Percentiles rank a stretch among this genome's conserved stretches.
phyloP scores from a whole-genome alignment of 2,113 vertebrate species.

The Mesembrinibis cayennensis region DNA sequence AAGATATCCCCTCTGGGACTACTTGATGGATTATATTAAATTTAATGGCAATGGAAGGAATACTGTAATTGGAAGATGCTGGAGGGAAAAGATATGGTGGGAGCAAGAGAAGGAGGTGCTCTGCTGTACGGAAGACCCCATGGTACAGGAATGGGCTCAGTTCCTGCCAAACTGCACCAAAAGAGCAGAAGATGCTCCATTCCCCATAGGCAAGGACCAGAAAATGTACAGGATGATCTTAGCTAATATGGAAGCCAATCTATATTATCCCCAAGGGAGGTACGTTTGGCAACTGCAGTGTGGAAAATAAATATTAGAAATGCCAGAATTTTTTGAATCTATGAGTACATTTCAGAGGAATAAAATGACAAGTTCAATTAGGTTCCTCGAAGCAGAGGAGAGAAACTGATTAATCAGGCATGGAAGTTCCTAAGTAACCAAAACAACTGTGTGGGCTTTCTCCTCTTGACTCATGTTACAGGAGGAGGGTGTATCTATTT shows the following conservation, averaged over 20 bases:
- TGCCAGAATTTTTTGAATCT: constrained; percentile 17
- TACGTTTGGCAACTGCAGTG: background rate
- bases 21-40: constrained; percentile 73
- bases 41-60: constrained; percentile 67
- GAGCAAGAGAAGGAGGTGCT: background rate
- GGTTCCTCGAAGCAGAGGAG: constrained; percentile 60
- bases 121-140: background rate
- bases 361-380: constrained; percentile 63
- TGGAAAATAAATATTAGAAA: constrained; percentile 58
- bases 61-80: constrained; percentile 66
- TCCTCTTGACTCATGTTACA: constrained; percentile 67
- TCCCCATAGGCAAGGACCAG: background rate
- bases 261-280: background rate
- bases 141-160: background rate
- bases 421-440: constrained; percentile 72
- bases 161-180: background rate
- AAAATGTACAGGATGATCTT: background rate
- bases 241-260: background rate
- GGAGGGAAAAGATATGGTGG: constrained; percentile 47
- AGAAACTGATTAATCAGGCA: constrained; percentile 69
- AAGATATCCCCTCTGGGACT: constrained; percentile 67
- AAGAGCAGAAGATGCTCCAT: background rate
- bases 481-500: constrained; percentile 50
- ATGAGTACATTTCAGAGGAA: constrained; percentile 37
- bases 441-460: constrained; percentile 70